Evolutionary conservation across 2,113 vertebrate species (phyloP).

Genomic region (Gila orcuttii): DNA sequence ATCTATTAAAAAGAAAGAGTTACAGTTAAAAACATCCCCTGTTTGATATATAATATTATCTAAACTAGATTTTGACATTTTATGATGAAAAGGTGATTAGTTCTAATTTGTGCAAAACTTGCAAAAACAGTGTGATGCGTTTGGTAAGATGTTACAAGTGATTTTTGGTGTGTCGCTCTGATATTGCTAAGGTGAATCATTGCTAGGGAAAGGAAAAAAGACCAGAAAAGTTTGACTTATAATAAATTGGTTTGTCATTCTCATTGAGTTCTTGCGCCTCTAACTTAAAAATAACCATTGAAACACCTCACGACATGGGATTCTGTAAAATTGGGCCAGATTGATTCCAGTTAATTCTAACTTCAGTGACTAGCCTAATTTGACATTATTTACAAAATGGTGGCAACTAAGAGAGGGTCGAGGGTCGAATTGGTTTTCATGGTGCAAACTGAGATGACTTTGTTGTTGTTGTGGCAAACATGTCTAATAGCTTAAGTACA

Average conservation of each 20-base stretch:
- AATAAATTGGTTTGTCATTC: background rate
- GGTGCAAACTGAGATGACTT: no score
- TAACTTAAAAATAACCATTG: background rate
- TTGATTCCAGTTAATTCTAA: background rate
- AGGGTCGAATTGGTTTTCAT: background rate
- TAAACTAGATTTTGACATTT: background rate
- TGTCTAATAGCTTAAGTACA: background rate
- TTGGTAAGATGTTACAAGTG: background rate
- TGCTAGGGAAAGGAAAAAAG: background rate
- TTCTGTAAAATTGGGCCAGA: background rate
- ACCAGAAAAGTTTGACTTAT: background rate
- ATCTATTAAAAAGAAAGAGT: slow-evolving; percentile 62
- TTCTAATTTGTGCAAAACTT: background rate
- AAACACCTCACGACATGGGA: background rate
- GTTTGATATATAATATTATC: background rate
- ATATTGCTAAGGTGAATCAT: background rate
- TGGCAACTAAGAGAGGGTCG: background rate
- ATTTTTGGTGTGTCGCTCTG: background rate
- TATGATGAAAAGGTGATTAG: background rate
- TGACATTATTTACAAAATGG: background rate
- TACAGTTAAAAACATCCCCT: background rate
- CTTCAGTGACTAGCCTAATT: background rate
- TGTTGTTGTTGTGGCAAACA: background rate
- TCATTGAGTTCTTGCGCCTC: background rate
- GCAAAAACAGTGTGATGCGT: background rate